Evolutionary conservation across 2,888 invertebrate genomes (phyloP).

Genomic region (Plagodis dolabraria): DNA sequence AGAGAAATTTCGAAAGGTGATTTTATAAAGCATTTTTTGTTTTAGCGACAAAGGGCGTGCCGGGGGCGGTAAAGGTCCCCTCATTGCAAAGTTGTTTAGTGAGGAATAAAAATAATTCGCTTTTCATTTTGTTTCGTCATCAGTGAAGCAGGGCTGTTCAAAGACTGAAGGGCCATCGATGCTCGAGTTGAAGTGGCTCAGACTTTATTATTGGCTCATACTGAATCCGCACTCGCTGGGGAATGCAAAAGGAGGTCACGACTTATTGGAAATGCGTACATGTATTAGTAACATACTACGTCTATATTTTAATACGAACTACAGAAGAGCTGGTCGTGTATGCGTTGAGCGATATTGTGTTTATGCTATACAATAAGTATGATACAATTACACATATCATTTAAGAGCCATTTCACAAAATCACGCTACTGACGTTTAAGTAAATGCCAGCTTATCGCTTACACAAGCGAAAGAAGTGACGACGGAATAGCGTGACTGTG

Average conservation of each 20-base stretch:
- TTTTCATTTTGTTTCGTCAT: slow-evolving; percentile 75
- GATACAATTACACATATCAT: too few relatives aligned
- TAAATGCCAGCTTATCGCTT: too few relatives aligned
- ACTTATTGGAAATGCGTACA: slow-evolving; percentile 29
- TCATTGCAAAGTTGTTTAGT: slow-evolving; percentile 58
- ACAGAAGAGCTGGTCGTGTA: slow-evolving; percentile 31
- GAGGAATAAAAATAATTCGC: slow-evolving; percentile 75
- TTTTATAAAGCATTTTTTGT: slow-evolving; percentile 62
- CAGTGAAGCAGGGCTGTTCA: slow-evolving; percentile 64
- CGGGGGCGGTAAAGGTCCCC: slow-evolving; percentile 55
- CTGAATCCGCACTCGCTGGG: slow-evolving; percentile 61
- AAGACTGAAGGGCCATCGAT: slow-evolving; percentile 74
- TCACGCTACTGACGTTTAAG: too few relatives aligned
- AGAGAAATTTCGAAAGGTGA: slow-evolving; percentile 51
- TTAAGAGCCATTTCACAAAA: too few relatives aligned
- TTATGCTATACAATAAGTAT: too few relatives aligned
- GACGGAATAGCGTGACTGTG: too few relatives aligned
- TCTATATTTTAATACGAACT: slow-evolving; percentile 1
- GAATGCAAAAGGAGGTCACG: slow-evolving; percentile 66
- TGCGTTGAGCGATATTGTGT: too few relatives aligned
- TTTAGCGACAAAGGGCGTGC: slow-evolving; percentile 58
- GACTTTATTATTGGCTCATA: slow-evolving; percentile 80
- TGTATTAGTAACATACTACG: slow-evolving; percentile 9
- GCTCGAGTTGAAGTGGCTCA: slow-evolving; percentile 66
- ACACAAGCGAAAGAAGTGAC: too few relatives aligned